Percentiles rank a stretch among this genome's conserved stretches.
Conservation (phyloP, 2,113 vertebrate species). For the Hirundichthys speculiger region DNA sequence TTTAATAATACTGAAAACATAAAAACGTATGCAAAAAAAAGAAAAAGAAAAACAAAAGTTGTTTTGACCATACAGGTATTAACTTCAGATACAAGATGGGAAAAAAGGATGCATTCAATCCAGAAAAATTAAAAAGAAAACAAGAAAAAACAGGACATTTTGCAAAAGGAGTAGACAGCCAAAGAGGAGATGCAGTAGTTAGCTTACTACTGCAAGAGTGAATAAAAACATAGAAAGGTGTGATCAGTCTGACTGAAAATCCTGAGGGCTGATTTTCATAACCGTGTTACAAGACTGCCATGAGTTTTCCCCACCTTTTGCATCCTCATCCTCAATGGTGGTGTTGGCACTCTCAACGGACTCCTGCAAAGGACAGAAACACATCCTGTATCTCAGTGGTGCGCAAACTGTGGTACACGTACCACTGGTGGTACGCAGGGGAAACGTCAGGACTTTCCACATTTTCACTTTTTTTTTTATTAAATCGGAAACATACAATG, state of each 20-base stretch:
- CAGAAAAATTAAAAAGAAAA: conserved; percentile 3
- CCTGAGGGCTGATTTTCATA: neutral
- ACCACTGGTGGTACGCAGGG: no score
- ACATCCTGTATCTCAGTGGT: neutral
- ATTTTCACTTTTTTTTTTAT: no score
- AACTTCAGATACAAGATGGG: conserved; percentile 5
- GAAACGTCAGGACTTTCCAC: no score
- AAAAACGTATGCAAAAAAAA: conserved; percentile 5
- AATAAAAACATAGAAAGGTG: conserved; percentile 18
- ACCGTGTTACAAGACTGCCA: neutral
- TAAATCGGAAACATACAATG: no score
- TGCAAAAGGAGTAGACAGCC: conserved; percentile 28
- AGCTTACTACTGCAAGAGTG: conserved; percentile 9
- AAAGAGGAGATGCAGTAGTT: conserved; percentile 2
- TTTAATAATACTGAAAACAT: conserved; percentile 31
- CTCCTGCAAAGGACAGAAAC: conserved; percentile 81
- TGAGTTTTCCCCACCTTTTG: conserved; percentile 88
- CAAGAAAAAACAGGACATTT: conserved; percentile 6
- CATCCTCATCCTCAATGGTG: conserved; percentile 97
- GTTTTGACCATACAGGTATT: conserved; percentile 8
- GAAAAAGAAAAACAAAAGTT: no score
- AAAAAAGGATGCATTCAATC: conserved; percentile 19
- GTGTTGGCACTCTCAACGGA: conserved; percentile 98
- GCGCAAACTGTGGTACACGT: no score
- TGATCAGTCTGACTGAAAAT: neutral